Conservation (phyloP, 1,140 invertebrate species). For the Lethrus apterus region DNA sequence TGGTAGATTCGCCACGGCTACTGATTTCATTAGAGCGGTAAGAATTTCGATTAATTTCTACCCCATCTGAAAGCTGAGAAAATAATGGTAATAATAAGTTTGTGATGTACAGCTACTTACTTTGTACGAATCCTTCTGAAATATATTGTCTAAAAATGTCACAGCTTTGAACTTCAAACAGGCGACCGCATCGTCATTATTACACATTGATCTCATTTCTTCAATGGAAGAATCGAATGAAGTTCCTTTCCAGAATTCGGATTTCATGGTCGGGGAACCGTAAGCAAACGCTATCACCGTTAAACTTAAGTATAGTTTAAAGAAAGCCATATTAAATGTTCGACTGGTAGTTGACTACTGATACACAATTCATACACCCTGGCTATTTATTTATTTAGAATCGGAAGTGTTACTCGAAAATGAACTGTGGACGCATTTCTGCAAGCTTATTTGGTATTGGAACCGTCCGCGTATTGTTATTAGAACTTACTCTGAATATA, state of each 20-base stretch:
- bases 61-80: constrained; percentile 58
- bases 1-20: constrained; percentile 50
- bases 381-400: constrained; percentile 20
- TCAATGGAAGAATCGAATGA: constrained; percentile 63
- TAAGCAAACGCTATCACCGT: constrained; percentile 45
- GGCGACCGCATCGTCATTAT: constrained; percentile 65
- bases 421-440: constrained; percentile 18
- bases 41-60: constrained; percentile 66
- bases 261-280: constrained; percentile 51
- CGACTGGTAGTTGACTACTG: constrained; percentile 13
- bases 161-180: constrained; percentile 76
- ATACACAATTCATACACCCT: constrained; percentile 18
- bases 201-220: constrained; percentile 62
- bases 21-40: constrained; percentile 50
- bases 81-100: background rate
- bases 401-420: constrained; percentile 19
- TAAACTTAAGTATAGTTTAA: constrained; percentile 41
- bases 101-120: constrained; percentile 40
- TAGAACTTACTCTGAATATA: background rate
- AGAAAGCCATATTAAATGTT: constrained; percentile 42
- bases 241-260: constrained; percentile 59
- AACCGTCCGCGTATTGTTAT: background rate
- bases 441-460: constrained; percentile 17
- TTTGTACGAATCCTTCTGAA: constrained; percentile 70
- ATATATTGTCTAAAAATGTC: constrained; percentile 65